These are phyloP conservation scores for Periparus ater DNA, from an alignment of 2,797 vertebrate species.

Conservation along the genomic window DNA sequence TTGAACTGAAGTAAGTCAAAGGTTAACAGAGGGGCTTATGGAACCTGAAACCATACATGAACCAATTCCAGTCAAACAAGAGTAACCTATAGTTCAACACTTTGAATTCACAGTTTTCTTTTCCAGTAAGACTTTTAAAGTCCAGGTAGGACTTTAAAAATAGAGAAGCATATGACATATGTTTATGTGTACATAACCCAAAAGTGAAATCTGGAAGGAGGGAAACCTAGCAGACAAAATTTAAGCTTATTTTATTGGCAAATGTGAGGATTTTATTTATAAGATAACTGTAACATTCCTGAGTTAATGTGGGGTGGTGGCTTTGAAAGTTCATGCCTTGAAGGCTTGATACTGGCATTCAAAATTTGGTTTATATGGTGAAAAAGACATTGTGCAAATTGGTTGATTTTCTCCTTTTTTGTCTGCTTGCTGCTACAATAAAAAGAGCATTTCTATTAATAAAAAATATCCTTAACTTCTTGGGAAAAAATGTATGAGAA, in stretches of 20 bases:
- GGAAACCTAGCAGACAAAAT: background rate
- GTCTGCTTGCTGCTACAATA: background rate
- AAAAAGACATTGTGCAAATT: background rate
- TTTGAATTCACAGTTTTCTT: background rate
- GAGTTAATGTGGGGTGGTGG: background rate
- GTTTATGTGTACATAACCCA: background rate
- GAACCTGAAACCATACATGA: background rate
- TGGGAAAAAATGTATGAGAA: background rate
- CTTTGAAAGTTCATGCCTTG: background rate
- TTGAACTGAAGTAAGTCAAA: background rate
- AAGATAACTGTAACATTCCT: background rate
- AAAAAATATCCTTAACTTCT: background rate
- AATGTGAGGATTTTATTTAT: background rate
- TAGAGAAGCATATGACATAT: background rate
- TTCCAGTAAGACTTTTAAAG: background rate
- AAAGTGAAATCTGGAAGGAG: background rate
- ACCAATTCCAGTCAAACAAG: background rate
- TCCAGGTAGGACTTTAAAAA: conserved; percentile 1
- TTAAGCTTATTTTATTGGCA: background rate
- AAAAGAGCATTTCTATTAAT: background rate
- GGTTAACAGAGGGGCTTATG: background rate
- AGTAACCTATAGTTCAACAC: background rate
- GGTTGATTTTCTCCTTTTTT: background rate
- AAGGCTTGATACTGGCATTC: background rate
- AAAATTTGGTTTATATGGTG: background rate